phyloP scores from a whole-genome alignment of 2,888 invertebrate species.

The Cinara cedri region DNA sequence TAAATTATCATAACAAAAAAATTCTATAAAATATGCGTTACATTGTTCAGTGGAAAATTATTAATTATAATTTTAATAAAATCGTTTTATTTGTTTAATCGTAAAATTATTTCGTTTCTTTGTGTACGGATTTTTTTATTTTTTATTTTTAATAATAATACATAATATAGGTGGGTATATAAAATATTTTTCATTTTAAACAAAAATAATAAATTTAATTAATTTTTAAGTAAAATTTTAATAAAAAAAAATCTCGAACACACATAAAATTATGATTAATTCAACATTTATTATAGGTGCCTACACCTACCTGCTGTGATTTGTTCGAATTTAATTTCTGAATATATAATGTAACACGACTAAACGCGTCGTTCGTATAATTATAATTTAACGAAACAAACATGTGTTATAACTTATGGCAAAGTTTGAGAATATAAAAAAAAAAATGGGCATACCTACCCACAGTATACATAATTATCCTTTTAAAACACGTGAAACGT shows the following conservation, averaged over 20 bases:
- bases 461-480: too few species aligned
- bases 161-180: too few species aligned
- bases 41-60: constrained; percentile 11
- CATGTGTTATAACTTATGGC: neutral
- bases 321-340: neutral
- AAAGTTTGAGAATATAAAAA: neutral
- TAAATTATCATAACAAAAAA: constrained; percentile 40
- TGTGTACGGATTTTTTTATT: constrained; percentile 3
- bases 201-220: constrained; percentile 29
- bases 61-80: constrained; percentile 16
- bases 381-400: constrained; percentile 10
- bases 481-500: too few species aligned
- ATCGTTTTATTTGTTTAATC: constrained; percentile 35
- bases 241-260: constrained; percentile 12
- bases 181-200: too few species aligned
- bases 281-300: neutral
- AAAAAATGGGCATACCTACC: too few species aligned
- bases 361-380: neutral
- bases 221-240: constrained; percentile 21
- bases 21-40: constrained; percentile 38
- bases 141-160: neutral
- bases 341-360: neutral
- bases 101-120: constrained; percentile 31
- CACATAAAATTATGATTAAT: neutral
- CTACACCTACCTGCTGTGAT: neutral